Conservation (phyloP, 2,797 vertebrate genomes). For the Moxostoma hubbsi region DNA sequence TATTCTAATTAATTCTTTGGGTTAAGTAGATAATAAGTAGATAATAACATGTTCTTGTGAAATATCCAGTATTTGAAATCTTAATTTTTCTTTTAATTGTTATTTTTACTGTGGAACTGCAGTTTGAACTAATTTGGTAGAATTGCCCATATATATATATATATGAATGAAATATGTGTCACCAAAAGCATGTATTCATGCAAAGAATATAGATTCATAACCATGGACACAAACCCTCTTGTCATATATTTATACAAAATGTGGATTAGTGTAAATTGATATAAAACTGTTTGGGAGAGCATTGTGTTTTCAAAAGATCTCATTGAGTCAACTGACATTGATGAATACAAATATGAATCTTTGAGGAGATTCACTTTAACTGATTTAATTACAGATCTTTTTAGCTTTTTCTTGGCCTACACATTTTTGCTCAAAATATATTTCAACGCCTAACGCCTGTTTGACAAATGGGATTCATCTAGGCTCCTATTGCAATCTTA, state of each 20-base stretch:
- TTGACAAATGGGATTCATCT: slow-evolving; percentile 1
- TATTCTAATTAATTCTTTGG: too few species aligned
- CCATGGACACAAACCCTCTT: not conserved
- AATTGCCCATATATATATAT: too few species aligned
- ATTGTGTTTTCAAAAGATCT: not conserved
- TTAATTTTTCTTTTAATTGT: too few species aligned
- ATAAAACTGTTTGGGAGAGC: not conserved
- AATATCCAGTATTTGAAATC: too few species aligned
- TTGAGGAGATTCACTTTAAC: not conserved
- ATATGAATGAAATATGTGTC: too few species aligned
- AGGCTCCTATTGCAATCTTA: not conserved
- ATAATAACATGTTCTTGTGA: too few species aligned
- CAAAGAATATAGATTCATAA: not conserved
- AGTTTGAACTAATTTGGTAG: too few species aligned
- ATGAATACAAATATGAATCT: slow-evolving; percentile 7
- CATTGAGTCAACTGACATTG: not conserved
- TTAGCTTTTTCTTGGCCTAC: not conserved
- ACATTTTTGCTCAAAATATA: not conserved
- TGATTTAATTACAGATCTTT: slow-evolving; percentile 10
- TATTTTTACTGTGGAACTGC: too few species aligned
- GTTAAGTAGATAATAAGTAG: too few species aligned
- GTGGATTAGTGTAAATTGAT: not conserved
- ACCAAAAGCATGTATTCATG: not conserved
- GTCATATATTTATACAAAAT: not conserved
- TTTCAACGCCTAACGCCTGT: not conserved